phyloP scores from a whole-genome alignment of 2,797 vertebrate genomes.

The Hoplostethus mediterraneus region DNA sequence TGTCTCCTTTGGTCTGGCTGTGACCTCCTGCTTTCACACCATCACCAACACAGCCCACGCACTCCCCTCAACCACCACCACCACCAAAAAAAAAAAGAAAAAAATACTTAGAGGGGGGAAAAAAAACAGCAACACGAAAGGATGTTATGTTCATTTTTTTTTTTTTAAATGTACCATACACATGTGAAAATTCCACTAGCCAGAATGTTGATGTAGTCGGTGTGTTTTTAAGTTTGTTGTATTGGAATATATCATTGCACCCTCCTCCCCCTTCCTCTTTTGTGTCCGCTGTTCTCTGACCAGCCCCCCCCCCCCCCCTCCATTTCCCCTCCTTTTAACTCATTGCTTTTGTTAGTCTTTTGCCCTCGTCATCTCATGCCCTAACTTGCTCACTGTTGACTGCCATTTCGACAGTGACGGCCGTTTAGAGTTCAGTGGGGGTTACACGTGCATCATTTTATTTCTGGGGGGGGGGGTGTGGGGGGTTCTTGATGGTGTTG shows the following conservation, averaged over 20 bases:
- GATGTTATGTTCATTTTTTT: slow-evolving; percentile 52
- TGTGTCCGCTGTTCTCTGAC: slow-evolving; percentile 45
- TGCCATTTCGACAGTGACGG: slow-evolving; percentile 45
- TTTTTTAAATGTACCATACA: slow-evolving; percentile 68
- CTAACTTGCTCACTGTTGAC: slow-evolving; percentile 21
- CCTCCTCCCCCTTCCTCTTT: slow-evolving; percentile 26
- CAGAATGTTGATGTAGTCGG: slow-evolving; percentile 64
- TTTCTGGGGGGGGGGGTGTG: too few species aligned
- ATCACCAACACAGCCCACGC: slow-evolving; percentile 79
- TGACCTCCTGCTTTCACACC: slow-evolving; percentile 83
- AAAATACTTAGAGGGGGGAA: not conserved
- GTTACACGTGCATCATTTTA: slow-evolving; percentile 67
- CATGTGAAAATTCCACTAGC: slow-evolving; percentile 71
- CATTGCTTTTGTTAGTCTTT: slow-evolving; percentile 20
- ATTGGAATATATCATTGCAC: slow-evolving; percentile 72
- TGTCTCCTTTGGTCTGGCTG: slow-evolving; percentile 88
- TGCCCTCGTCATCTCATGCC: slow-evolving; percentile 29
- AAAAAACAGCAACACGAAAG: slow-evolving; percentile 45
- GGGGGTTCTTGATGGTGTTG: too few species aligned
- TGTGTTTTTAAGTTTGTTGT: slow-evolving; percentile 74
- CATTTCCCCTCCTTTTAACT: slow-evolving; percentile 33
- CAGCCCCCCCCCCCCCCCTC: not conserved
- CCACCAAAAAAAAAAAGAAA: slow-evolving; percentile 31
- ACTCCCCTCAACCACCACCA: slow-evolving; percentile 70
- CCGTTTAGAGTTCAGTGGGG: slow-evolving; percentile 40